Conservation (phyloP, 2,888 invertebrate genomes). For the Tineola bisselliella region DNA sequence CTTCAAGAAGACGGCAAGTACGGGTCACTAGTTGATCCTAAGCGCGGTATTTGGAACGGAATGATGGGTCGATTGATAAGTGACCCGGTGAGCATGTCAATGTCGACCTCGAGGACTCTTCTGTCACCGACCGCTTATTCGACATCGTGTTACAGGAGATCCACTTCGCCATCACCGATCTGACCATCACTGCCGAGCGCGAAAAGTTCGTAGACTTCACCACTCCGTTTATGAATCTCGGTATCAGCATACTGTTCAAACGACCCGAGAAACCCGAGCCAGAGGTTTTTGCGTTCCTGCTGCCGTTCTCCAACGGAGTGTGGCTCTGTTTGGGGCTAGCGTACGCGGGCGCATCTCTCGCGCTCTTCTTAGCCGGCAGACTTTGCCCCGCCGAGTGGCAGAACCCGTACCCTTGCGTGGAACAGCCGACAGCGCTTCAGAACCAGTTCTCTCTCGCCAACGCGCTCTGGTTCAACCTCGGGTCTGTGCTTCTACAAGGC, state of each 20-base stretch:
- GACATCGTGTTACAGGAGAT: slow-evolving; percentile 54
- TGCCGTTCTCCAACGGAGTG: slow-evolving; percentile 84
- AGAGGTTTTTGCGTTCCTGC: slow-evolving; percentile 88
- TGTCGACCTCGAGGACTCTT: no score
- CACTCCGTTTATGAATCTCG: slow-evolving; percentile 95
- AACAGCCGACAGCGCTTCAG: slow-evolving; percentile 81
- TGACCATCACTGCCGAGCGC: slow-evolving; percentile 89
- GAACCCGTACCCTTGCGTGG: slow-evolving; percentile 86
- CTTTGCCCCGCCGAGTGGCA: slow-evolving; percentile 89
- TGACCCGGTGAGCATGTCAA: slow-evolving; percentile 49
- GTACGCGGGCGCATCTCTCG: slow-evolving; percentile 80
- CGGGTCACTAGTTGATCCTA: slow-evolving; percentile 66
- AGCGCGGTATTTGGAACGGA: slow-evolving; percentile 73
- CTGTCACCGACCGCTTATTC: not conserved
- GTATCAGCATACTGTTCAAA: slow-evolving; percentile 88
- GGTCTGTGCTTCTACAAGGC: slow-evolving; percentile 86
- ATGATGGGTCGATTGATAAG: slow-evolving; percentile 76
- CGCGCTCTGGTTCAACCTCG: slow-evolving; percentile 90
- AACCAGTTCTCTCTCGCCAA: slow-evolving; percentile 87
- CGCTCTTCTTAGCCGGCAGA: slow-evolving; percentile 83
- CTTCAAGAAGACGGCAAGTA: slow-evolving; percentile 76
- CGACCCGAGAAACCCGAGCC: slow-evolving; percentile 86
- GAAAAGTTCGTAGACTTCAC: slow-evolving; percentile 93
- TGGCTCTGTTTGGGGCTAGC: slow-evolving; percentile 89
- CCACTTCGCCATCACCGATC: slow-evolving; percentile 91